These are phyloP conservation scores for Hydrophis major DNA, from an alignment of 2,797 vertebrate genomes.

Conservation along the genomic window DNA sequence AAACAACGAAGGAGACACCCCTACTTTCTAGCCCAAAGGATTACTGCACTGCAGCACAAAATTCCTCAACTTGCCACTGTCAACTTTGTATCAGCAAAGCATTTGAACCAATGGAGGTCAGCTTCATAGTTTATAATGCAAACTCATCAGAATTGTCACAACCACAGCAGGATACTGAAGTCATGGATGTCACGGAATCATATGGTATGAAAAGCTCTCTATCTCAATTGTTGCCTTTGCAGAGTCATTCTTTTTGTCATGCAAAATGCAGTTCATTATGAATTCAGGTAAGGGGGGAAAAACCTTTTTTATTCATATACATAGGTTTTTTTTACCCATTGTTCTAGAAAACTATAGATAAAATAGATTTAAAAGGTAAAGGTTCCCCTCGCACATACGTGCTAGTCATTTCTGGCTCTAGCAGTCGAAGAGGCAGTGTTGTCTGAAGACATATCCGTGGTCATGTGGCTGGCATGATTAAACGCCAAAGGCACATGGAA, in stretches of 20 bases:
- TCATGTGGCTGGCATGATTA: no score
- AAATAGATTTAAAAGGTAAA: background rate
- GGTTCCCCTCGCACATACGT: no score
- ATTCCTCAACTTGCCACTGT: background rate
- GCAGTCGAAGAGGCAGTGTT: no score
- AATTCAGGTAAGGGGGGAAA: rapidly evolving
- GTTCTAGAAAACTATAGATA: background rate
- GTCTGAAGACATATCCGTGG: no score
- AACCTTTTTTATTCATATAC: background rate
- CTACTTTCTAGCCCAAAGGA: background rate
- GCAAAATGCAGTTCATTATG: background rate
- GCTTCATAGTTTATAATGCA: background rate
- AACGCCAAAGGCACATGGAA: no score
- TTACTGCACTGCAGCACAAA: background rate
- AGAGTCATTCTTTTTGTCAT: background rate
- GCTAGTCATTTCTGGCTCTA: no score
- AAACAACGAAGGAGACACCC: conserved; percentile 11
- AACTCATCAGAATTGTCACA: background rate
- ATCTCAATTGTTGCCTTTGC: background rate
- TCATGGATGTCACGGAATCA: background rate
- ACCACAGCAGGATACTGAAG: background rate
- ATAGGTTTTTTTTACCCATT: background rate
- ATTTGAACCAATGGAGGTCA: conserved; percentile 18
- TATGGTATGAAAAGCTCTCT: background rate
- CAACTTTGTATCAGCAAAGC: background rate